A percentile compares a stretch with the other conserved stretches of the same genome.
phyloP scores from a whole-genome alignment of 2,113 vertebrate species.

The Macaca fascicularis region T2T-MFA8v1.1 NC_088375.1:21283501-21284000 shows the following conservation, averaged over 20 bases:
- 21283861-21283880: not conserved
- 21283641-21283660: slow-evolving; percentile 48
- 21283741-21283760: slow-evolving; percentile 1
- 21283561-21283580: not conserved
- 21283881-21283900: slow-evolving; percentile 26
- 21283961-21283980: not conserved
- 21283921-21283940: slow-evolving; percentile 23
- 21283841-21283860: not conserved
- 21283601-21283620: slow-evolving; percentile 37
- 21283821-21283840: not conserved
- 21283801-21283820: not conserved
- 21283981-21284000: not conserved
- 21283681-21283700: slow-evolving; percentile 46
- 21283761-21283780: slow-evolving; percentile 37
- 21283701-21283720: slow-evolving; percentile 21
- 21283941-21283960: slow-evolving; percentile 47
- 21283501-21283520: not conserved
- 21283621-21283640: slow-evolving; percentile 50
- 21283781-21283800: not conserved
- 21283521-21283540: slow-evolving; percentile 33
- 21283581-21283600: slow-evolving; percentile 41
- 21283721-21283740: slow-evolving; percentile 1
- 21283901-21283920: slow-evolving; percentile 64
- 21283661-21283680: not conserved
- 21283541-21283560: slow-evolving; percentile 47